Percentiles rank a stretch among this genome's conserved stretches.
phyloP scores from a whole-genome alignment of 2,113 vertebrate species.

The Dissostichus mawsoni region DNA sequence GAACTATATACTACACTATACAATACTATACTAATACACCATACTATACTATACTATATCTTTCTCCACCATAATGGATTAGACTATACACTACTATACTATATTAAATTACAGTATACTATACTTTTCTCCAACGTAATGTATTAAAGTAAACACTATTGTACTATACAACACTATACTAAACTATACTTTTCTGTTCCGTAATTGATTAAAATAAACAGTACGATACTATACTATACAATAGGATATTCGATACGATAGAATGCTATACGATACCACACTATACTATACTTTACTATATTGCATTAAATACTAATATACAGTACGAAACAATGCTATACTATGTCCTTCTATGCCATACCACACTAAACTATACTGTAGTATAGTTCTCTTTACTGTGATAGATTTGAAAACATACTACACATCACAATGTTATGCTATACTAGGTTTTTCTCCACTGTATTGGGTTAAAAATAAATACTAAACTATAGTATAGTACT shows the following conservation, averaged over 20 bases:
- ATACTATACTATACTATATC: background rate
- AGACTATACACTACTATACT: background rate
- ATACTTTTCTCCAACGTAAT: background rate
- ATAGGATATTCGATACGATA: background rate
- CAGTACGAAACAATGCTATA: too few relatives aligned
- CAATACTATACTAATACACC: background rate
- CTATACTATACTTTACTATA: background rate
- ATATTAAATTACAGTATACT: background rate
- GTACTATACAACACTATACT: background rate
- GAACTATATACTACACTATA: background rate
- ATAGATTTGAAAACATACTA: too few relatives aligned
- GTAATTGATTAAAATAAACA: background rate
- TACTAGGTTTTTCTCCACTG: too few relatives aligned
- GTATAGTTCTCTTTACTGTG: background rate
- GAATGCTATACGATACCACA: background rate
- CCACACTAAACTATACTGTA: background rate
- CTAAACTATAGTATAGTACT: too few relatives aligned
- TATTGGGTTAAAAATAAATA: too few relatives aligned
- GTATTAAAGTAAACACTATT: background rate
- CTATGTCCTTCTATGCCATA: too few relatives aligned
- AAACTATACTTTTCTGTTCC: background rate
- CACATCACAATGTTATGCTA: too few relatives aligned
- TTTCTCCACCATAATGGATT: background rate
- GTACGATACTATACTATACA: background rate
- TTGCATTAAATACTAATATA: background rate